Base-by-base conservation (phyloP, 2,888 invertebrate species). In the Sinelater perroti region DNA sequence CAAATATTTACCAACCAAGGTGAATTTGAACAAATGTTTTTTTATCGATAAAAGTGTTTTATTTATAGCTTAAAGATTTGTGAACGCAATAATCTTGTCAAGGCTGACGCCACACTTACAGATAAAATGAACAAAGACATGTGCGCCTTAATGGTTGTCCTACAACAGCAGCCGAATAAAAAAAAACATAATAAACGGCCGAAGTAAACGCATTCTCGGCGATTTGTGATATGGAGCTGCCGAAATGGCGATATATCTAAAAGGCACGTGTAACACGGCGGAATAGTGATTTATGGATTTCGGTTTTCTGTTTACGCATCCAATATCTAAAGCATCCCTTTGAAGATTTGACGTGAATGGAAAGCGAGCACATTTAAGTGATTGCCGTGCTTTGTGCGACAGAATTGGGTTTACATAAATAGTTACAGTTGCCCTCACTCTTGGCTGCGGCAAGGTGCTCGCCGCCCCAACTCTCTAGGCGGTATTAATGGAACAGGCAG, bases 261-360 rank as follows among this genome's bases (percentile, higher is more conserved):
- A 66, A 68, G 66, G 66, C 68, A 67, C 64, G 64, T 69, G 69
- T 67, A 66, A 63, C 67, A 56, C 55, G 63, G 65, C 50, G 60
- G 65, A 65, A 65, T 62, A 63, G 65, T 70, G 70, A 70, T 70
- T 69, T 70, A 70, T 70, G 67, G 66, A 62, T 68, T 62, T 64
- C 63, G 65, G 67, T 67, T 69, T 67, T 68, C 68, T 68, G 66
- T 68, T 69, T 68, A 68, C 66, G 66, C 65, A 68, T 68, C 66
- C 68, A 66, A 68, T 68, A 69, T 67, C 66, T 54, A 60, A 62
- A 55, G 64, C 59, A 62, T 69, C 66, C 61, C 68, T 67, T 69
- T 65, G 66, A 67, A 67, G 67, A 66, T 67, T 64, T 62, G 66
- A 60, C 62, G 59, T 67, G 69, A 69, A 70, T 68, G 62, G 64